Conservation (phyloP, 2,888 invertebrate genomes). For the Eupithecia vulgata region DNA sequence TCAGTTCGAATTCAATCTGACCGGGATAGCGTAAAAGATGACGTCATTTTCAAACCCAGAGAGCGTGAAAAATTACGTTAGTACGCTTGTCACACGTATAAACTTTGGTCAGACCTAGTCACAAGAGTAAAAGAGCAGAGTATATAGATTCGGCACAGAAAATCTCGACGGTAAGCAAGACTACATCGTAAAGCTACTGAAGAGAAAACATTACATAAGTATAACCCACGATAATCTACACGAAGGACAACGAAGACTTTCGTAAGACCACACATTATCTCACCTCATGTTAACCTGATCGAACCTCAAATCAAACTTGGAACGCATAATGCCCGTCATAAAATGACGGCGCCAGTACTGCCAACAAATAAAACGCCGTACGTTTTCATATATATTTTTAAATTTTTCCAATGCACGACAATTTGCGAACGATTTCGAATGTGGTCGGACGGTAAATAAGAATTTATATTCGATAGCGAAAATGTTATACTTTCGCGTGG, state of each 20-base stretch:
- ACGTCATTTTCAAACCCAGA: too few species aligned
- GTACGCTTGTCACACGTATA: neutral
- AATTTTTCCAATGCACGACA: conserved; percentile 43
- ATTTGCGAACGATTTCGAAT: conserved; percentile 47
- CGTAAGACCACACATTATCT: neutral
- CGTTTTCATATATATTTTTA: conserved; percentile 44
- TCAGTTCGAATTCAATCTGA: too few species aligned
- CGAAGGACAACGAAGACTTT: neutral
- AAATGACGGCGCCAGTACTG: conserved; percentile 36
- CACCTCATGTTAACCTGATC: neutral
- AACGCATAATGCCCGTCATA: conserved; percentile 35
- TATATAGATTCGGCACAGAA: neutral
- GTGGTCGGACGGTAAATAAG: conserved; percentile 45
- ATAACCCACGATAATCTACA: neutral
- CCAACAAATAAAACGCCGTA: conserved; percentile 37
- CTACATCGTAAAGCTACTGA: neutral
- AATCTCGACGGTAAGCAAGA: neutral
- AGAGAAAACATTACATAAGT: too few species aligned
- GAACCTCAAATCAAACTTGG: conserved; percentile 28
- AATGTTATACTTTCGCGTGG: conserved; percentile 39
- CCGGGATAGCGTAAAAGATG: too few species aligned
- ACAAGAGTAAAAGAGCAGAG: neutral
- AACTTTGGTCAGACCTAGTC: neutral
- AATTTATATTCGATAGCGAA: conserved; percentile 47
- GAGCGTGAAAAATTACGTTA: too few species aligned